Base-by-base conservation (phyloP, 2,888 invertebrate genomes). In the Cataglyphis albicans region DNA sequence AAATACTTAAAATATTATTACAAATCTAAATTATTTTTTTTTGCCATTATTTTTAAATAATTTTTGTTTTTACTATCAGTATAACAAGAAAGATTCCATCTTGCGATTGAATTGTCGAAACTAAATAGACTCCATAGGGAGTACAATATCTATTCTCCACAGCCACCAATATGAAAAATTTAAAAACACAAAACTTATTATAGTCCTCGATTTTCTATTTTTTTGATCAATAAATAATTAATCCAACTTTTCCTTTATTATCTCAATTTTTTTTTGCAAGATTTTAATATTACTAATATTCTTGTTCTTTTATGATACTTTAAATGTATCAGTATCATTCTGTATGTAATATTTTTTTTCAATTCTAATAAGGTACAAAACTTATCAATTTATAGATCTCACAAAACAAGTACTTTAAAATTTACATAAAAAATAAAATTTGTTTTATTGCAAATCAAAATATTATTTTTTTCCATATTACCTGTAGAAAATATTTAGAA, bases 1-100 rank as follows among this genome's bases (percentile, higher is more conserved):
- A 89, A 89, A 89, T 89, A 89, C 84, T 89, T 87, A 84, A 89
- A 82, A 81, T 70, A 61, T 73, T 81, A 70, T 76, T 64, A 78
- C 2, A 83, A 87, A 87, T 29, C 15, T 83, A 78, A 41, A 73
- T 73, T 73, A 76, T 57, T 52, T 78, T 44, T 64, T 59, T 63
- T 41, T 25, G 18, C n/a, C 21, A 57, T 38, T 38, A 3, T 68
- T 38, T 67, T 18, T 55, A 78, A 44, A 63, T 78, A 78, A 59
- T 48, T 48, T 76, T 25, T 25, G n/a, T 6, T 65, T n/a, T 78
- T 63, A 41, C n/a, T 35, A 38, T 44, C 55, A 29, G 41, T 55
- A 15, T 65, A 57, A 61, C 61, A 70, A 41, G 72, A 75, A 32
- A 32, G 32, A 29, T 64, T 57, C 25, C 29, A 73, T 85, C 70